Evolutionary conservation across 2,888 invertebrate genomes (phyloP), one percentile per base, ranked within the genome.

Genomic region (Yponomeuta cagnagella): DNA sequence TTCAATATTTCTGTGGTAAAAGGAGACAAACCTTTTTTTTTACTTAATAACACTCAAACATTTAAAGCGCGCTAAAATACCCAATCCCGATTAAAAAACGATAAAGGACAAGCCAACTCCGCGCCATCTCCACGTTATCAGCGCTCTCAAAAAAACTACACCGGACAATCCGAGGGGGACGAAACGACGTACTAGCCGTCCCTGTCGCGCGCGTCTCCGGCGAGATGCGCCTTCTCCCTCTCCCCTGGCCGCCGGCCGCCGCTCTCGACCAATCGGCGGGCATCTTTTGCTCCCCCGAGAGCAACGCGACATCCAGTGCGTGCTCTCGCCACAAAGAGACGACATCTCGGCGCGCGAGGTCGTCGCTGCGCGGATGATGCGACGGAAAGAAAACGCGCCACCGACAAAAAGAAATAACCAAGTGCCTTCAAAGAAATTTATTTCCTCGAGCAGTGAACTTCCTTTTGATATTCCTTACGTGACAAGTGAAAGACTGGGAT

Each of bases 251-350:
- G 81, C 80, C 82, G 85, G 76, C 80, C 78, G 80, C 77, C 85
- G 84, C 82, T 89, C 87, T 90, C 91, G 86, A 90, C 91, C 91
- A 92, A 92, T 92, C 85, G 85, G 86, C 87, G 78, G 84, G 86
- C 89, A 90, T 91, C 90, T 91, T 86, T 82, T 90, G 90, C 90
- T 91, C 91, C 91, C 91, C 86, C 90, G 91, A 91, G 91, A 91
- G 90, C 88, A 91, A 85, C 90, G 88, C 91, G 91, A 91, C 91
- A 52, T 90, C 70, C 67, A 92, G 88, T 90, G 91, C 90, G 90
- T 90, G 84, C 88, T 90, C 91, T 91, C 90, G 89, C 89, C 90
- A 86, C 84, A 88, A 83, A 83, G 90, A 91, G 90, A 91, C 90
- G 85, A 89, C 87, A 91, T 92, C 91, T 91, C 89, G 87, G 75